These are phyloP conservation scores for Neotoma lepida DNA, from an alignment of 2,113 vertebrate species.

Conservation along the genomic window DNA sequence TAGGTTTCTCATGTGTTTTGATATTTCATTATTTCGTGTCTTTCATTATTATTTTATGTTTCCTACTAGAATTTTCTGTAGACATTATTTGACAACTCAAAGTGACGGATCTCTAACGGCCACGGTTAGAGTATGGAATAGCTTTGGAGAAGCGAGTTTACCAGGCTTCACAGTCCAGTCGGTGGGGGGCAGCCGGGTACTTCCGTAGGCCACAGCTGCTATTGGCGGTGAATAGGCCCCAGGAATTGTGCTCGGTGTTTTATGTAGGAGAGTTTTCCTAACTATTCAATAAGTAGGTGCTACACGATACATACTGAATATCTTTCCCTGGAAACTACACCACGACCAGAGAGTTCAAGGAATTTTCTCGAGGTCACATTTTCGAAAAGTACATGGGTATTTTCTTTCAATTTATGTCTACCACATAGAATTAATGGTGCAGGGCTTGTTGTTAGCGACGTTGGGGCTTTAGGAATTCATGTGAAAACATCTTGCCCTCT, in stretches of 20 bases:
- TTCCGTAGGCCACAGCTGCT: neutral
- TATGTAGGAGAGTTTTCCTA: neutral
- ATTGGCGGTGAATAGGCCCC: neutral
- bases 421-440: neutral
- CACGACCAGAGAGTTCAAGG: neutral
- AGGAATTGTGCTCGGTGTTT: neutral
- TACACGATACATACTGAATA: neutral
- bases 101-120: neutral
- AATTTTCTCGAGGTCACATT: constrained; percentile 31
- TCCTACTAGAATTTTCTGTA: constrained; percentile 38
- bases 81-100: constrained; percentile 31
- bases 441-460: neutral
- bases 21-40: neutral
- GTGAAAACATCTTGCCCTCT: neutral
- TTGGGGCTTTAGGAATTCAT: constrained; percentile 6
- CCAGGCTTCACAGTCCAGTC: neutral
- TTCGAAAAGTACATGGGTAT: constrained; percentile 4
- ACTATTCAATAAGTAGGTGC: neutral
- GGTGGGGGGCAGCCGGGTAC: neutral
- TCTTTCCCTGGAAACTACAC: neutral
- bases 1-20: neutral
- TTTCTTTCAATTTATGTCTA: neutral
- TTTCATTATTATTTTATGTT: neutral
- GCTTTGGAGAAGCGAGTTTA: neutral
- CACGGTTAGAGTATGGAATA: constrained; percentile 6